These are phyloP conservation scores for Cyrtonyx montezumae DNA, from an alignment of 2,113 vertebrate genomes.

Conservation along the genomic window DNA sequence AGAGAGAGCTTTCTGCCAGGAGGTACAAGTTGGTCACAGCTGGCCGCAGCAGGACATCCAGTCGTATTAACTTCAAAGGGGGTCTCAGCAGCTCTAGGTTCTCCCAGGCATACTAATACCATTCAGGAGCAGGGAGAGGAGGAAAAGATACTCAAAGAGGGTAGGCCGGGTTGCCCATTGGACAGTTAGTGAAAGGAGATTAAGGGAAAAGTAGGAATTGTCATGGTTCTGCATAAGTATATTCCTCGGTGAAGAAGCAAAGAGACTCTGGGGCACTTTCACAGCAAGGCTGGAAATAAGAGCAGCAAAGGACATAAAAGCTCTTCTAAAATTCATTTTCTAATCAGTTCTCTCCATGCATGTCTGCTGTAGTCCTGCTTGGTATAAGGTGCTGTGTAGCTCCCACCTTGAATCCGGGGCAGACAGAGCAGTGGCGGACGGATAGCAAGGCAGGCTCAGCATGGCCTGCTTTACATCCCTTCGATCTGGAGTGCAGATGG, in stretches of 20 bases:
- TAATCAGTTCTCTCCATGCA: background rate
- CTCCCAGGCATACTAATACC: background rate
- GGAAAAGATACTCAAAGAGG: background rate
- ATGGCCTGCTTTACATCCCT: background rate
- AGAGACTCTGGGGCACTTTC: background rate
- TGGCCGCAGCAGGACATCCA: background rate
- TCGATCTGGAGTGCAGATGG: conserved; percentile 59
- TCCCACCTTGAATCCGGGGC: background rate
- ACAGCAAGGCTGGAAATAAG: background rate
- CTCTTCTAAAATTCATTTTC: background rate
- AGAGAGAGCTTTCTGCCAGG: background rate
- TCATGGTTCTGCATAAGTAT: background rate
- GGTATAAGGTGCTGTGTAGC: background rate
- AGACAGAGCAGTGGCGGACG: background rate
- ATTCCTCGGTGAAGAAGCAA: background rate
- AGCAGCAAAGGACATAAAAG: background rate
- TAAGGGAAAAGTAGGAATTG: conserved; percentile 7
- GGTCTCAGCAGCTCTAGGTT: background rate
- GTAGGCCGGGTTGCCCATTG: background rate
- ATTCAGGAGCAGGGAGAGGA: background rate
- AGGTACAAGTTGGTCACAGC: conserved; percentile 20
- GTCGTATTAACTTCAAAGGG: conserved; percentile 30
- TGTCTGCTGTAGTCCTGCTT: background rate
- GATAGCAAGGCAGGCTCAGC: background rate
- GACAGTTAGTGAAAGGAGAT: conserved; percentile 10